phyloP scores from a whole-genome alignment of 2,888 invertebrate species.

The Cantharis rufa region DNA sequence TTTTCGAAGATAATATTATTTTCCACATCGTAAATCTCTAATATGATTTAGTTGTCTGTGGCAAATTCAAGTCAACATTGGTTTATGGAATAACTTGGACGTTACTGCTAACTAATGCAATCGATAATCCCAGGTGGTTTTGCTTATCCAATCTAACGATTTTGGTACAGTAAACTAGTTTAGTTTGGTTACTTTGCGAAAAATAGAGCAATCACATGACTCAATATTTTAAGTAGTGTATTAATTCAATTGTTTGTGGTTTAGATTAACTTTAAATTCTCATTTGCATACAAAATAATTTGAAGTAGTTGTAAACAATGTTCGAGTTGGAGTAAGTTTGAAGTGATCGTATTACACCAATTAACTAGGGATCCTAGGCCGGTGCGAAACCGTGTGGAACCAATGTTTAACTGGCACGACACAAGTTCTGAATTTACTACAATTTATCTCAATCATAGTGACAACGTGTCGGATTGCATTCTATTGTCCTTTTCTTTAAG shows the following conservation, averaged over 20 bases:
- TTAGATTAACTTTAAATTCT: background rate
- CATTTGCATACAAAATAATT: conserved; percentile 12
- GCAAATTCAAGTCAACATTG: conserved; percentile 28
- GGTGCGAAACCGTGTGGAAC: conserved; percentile 23
- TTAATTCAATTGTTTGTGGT: background rate
- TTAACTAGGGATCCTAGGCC: conserved; percentile 17
- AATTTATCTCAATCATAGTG: conserved; percentile 21
- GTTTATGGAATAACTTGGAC: conserved; percentile 23
- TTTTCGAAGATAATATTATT: background rate
- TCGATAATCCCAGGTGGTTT: conserved; percentile 31
- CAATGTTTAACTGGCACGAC: conserved; percentile 17
- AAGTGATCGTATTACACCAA: conserved; percentile 25
- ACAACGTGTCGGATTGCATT: conserved; percentile 10
- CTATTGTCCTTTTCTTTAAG: background rate
- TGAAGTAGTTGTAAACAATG: conserved; percentile 16
- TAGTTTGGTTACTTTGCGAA: background rate
- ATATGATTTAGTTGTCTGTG: conserved; percentile 14
- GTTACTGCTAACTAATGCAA: conserved; percentile 24
- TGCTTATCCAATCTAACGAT: conserved; percentile 32
- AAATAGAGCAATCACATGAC: background rate
- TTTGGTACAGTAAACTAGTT: background rate
- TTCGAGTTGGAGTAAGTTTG: conserved; percentile 19
- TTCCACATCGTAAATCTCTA: background rate
- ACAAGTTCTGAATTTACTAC: conserved; percentile 10
- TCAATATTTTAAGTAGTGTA: background rate